phyloP scores from a whole-genome alignment of 2,888 invertebrate species.

The Cynaeus angustus region DNA sequence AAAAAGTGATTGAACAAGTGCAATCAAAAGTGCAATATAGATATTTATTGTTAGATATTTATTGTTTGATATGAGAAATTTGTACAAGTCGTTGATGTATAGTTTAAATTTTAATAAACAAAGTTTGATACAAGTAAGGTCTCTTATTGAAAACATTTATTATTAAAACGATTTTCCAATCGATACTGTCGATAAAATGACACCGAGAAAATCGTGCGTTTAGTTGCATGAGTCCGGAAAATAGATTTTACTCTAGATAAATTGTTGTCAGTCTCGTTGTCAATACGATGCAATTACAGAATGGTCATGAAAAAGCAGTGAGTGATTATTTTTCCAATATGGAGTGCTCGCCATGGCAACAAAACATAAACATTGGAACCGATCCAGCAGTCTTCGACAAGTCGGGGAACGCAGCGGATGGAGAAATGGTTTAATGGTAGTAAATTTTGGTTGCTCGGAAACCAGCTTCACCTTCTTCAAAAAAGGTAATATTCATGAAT shows the following conservation, averaged over 20 bases:
- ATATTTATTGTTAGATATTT: constrained; percentile 34
- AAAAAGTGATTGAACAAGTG: constrained; percentile 63
- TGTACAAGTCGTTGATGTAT: constrained; percentile 47
- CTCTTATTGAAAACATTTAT: not conserved
- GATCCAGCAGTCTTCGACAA: constrained; percentile 33
- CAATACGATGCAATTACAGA: constrained; percentile 27
- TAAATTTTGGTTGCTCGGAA: constrained; percentile 92
- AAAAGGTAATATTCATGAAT: constrained; percentile 79
- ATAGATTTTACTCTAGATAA: constrained; percentile 25
- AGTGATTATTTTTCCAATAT: constrained; percentile 39
- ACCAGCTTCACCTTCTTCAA: constrained; percentile 88
- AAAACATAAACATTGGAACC: constrained; percentile 36
- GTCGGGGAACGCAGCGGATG: constrained; percentile 73
- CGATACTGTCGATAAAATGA: not conserved
- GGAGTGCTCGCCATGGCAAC: constrained; percentile 37
- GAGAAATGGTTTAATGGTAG: constrained; percentile 96
- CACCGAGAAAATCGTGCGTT: not conserved
- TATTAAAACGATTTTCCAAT: not conserved
- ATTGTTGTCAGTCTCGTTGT: constrained; percentile 15
- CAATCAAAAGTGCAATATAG: constrained; percentile 38
- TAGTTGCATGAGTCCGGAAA: not conserved
- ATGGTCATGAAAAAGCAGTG: constrained; percentile 15
- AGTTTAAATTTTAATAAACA: constrained; percentile 49
- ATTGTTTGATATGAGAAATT: constrained; percentile 45
- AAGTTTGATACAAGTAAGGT: constrained; percentile 10